Evolutionary conservation across 2,888 invertebrate species (phyloP).

Genomic region (Luffia ferchaultella): DNA sequence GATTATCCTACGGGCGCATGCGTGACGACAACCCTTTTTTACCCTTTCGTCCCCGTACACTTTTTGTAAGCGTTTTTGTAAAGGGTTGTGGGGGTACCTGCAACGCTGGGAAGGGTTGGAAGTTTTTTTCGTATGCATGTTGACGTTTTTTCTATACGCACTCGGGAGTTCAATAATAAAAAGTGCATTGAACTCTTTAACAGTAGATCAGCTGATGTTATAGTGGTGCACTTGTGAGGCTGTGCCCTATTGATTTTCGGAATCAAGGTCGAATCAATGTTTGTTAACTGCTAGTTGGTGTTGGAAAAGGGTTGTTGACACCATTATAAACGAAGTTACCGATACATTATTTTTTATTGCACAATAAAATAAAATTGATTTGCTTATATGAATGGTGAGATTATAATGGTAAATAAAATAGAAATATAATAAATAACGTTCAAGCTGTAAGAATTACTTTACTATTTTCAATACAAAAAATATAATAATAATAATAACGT

Average conservation of each 20-base stretch:
- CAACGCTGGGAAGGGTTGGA: conserved; percentile 55
- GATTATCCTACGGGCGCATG: conserved; percentile 56
- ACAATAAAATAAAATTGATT: no score
- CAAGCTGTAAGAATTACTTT: no score
- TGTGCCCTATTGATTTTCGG: conserved; percentile 47
- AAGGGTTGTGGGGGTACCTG: conserved; percentile 62
- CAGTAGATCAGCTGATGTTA: conserved; percentile 55
- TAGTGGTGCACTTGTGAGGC: conserved; percentile 54
- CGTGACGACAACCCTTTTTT: conserved; percentile 63
- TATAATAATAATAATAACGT: no score
- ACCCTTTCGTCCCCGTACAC: conserved; percentile 57
- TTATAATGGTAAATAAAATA: no score
- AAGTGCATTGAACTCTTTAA: conserved; percentile 56
- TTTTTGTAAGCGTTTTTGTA: conserved; percentile 61
- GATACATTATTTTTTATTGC: no score
- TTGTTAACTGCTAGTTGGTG: neutral
- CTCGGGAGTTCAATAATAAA: conserved; percentile 35
- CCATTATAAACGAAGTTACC: neutral
- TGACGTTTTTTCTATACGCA: conserved; percentile 38
- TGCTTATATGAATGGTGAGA: no score
- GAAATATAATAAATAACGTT: no score
- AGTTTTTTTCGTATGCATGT: conserved; percentile 49
- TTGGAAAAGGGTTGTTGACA: neutral
- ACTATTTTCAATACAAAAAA: no score
- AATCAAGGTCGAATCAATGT: conserved; percentile 38